Percentiles rank a stretch among this genome's conserved stretches.
Conservation (phyloP, 2,888 invertebrate species). For the Drosophila imparisetae region DNA sequence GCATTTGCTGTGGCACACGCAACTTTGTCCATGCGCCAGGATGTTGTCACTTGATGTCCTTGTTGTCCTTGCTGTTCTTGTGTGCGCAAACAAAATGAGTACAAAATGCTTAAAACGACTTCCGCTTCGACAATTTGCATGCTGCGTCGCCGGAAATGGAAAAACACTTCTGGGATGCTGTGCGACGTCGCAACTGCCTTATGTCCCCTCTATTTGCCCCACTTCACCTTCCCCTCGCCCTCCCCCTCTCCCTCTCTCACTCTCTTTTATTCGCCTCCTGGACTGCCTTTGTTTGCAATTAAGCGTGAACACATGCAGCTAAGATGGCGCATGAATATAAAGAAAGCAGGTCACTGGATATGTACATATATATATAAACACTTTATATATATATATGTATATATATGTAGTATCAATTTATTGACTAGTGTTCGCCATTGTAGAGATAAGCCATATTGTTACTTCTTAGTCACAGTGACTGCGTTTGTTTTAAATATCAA, state of each 20-base stretch:
- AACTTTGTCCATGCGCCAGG: constrained; percentile 76
- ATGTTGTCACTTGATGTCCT: constrained; percentile 70
- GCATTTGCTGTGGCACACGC: constrained; percentile 67
- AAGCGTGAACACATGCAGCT: constrained; percentile 75
- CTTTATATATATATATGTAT: neutral
- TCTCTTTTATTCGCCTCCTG: neutral
- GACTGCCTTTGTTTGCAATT: constrained; percentile 66
- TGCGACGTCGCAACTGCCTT: constrained; percentile 11
- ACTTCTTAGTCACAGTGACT: neutral
- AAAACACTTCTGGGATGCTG: constrained; percentile 65
- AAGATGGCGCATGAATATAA: constrained; percentile 17
- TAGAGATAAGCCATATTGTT: neutral
- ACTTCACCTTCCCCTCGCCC: neutral
- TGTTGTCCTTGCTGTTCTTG: constrained; percentile 14
- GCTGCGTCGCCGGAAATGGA: constrained; percentile 75
- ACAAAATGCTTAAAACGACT: constrained; percentile 80
- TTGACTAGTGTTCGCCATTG: constrained; percentile 20
- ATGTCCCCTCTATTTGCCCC: neutral
- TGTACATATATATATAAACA: neutral
- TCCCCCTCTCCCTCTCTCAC: neutral
- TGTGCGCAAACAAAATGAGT: constrained; percentile 76
- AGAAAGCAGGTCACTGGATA: constrained; percentile 72
- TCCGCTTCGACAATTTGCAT: constrained; percentile 76
- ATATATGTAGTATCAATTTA: constrained; percentile 8
- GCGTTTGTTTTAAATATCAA: neutral